These are phyloP conservation scores for Alviniconcha strummeri DNA, from an alignment of 2,888 invertebrate species.

Conservation along the genomic window DNA sequence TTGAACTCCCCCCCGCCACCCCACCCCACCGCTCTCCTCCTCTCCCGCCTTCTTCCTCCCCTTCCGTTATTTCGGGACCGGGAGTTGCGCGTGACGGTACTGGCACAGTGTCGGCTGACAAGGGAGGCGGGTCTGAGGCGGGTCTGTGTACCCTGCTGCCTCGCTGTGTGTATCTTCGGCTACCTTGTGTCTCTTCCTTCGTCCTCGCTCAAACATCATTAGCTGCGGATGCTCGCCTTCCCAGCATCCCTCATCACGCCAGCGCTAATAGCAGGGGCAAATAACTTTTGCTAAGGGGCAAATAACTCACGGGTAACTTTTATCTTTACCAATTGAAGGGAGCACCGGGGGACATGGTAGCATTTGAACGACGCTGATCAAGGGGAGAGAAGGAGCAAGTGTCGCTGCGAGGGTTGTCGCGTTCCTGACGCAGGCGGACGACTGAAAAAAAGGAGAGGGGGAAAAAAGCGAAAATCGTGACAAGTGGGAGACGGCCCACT, in stretches of 20 bases:
- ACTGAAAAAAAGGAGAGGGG: background rate
- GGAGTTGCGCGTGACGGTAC: too few relatives aligned
- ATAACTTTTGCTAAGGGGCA: constrained; percentile 5
- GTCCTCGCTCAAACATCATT: background rate
- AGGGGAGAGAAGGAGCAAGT: background rate
- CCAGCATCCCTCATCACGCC: constrained; percentile 4
- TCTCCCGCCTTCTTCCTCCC: background rate
- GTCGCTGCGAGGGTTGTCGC: background rate
- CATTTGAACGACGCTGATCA: background rate
- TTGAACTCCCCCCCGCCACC: background rate
- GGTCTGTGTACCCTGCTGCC: background rate
- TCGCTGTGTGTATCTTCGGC: background rate
- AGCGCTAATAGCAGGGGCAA: constrained; percentile 10
- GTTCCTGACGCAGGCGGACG: background rate
- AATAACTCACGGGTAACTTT: constrained; percentile 8
- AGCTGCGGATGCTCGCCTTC: background rate
- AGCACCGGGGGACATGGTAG: background rate
- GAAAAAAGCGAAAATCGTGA: too few relatives aligned
- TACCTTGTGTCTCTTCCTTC: background rate
- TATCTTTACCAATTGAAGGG: background rate
- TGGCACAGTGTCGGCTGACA: too few relatives aligned
- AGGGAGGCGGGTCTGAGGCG: too few relatives aligned
- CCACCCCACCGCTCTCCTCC: background rate
- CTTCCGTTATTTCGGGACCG: background rate
- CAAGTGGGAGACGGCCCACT: background rate